These are phyloP conservation scores for Epizoanthus scotinus DNA, from an alignment of 92 coral and sea anemone species.

Conservation along the genomic window DNA sequence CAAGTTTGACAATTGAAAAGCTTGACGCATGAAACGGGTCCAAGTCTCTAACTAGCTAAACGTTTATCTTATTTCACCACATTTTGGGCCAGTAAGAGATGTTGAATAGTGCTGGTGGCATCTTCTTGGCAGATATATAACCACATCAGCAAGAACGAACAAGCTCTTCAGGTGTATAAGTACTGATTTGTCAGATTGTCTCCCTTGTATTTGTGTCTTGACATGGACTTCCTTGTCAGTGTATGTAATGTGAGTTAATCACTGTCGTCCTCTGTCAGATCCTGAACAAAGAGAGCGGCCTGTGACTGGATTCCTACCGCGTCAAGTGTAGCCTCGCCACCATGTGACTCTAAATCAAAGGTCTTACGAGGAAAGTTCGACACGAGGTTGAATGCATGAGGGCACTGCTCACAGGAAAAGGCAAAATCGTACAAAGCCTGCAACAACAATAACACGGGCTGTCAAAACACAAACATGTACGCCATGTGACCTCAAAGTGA, in stretches of 20 bases:
- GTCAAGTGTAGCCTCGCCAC: conserved; percentile 72
- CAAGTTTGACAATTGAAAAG: no score
- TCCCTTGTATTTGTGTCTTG: no score
- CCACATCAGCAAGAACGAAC: no score
- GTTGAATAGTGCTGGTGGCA: no score
- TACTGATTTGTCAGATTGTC: no score
- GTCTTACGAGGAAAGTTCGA: conserved; percentile 92
- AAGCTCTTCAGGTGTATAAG: no score
- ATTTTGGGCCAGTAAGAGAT: no score
- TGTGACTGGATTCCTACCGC: conserved; percentile 85
- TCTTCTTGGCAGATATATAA: no score
- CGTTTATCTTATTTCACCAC: no score
- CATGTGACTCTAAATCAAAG: conserved; percentile 63
- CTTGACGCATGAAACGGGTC: no score
- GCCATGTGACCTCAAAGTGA: neutral
- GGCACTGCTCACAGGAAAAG: conserved; percentile 93
- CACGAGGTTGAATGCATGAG: conserved; percentile 82
- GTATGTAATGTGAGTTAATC: conserved; percentile 41
- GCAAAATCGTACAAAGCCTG: conserved; percentile 93
- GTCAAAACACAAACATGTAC: neutral
- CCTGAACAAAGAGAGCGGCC: conserved; percentile 81
- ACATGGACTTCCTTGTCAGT: no score
- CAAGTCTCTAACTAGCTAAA: no score
- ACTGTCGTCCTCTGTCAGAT: conserved; percentile 90
- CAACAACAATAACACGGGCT: neutral